Percentiles rank a stretch among this genome's conserved stretches.
phyloP scores from a whole-genome alignment of 2,888 invertebrate species.

The Linnaemya vulpina region DNA sequence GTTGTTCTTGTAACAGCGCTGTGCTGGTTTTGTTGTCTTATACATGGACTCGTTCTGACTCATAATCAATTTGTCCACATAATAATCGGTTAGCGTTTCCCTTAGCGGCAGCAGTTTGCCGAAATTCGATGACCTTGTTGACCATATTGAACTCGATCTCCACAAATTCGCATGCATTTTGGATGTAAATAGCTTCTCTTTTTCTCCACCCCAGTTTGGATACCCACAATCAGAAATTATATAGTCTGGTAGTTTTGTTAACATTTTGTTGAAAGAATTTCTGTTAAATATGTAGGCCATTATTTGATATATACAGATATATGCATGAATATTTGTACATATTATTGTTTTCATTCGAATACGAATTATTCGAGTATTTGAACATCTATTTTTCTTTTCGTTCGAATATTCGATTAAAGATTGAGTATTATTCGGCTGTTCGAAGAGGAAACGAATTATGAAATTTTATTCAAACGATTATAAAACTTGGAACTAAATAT shows the following conservation, averaged over 20 bases:
- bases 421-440: no score
- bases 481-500: no score
- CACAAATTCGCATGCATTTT: slow-evolving; percentile 59
- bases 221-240: slow-evolving; percentile 65
- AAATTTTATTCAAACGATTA: no score
- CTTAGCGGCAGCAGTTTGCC: slow-evolving; percentile 61
- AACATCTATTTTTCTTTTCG: no score
- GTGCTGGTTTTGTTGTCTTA: slow-evolving; percentile 28
- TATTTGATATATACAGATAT: background rate
- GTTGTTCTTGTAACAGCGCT: slow-evolving; percentile 35
- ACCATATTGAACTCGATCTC: slow-evolving; percentile 60
- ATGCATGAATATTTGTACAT: no score
- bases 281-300: slow-evolving; percentile 31
- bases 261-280: slow-evolving; percentile 44
- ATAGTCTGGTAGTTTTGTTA: slow-evolving; percentile 70
- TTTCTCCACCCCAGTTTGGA: slow-evolving; percentile 59
- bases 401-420: no score
- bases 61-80: slow-evolving; percentile 47
- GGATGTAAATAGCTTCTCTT: slow-evolving; percentile 37
- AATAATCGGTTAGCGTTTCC: slow-evolving; percentile 67
- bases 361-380: no score
- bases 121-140: slow-evolving; percentile 49
- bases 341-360: no score
- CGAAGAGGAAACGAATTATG: no score
- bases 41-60: slow-evolving; percentile 41